Conservation (phyloP, 2,888 invertebrate species). For the Helicoverpa assulta region DNA sequence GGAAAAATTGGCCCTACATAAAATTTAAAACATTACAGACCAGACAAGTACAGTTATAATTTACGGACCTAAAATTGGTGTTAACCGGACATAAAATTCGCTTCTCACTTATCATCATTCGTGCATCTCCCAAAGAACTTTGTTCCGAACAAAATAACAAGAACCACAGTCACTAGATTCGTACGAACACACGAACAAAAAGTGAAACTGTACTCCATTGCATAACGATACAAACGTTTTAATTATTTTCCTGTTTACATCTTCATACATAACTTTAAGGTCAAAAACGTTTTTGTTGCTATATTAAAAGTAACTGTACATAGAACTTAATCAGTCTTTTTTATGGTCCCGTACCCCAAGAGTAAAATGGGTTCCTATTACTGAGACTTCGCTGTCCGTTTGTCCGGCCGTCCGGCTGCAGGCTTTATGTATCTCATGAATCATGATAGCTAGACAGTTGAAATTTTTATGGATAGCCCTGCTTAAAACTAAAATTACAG, state of each 20-base stretch:
- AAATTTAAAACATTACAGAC: no score
- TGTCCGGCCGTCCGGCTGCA: no score
- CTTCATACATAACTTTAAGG: constrained; percentile 26
- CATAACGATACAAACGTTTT: constrained; percentile 26
- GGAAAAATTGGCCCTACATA: no score
- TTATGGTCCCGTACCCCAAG: background rate
- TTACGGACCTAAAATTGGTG: no score
- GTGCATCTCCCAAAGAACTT: background rate
- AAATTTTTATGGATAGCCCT: background rate
- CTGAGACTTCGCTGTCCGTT: no score
- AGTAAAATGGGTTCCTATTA: no score
- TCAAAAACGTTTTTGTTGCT: constrained; percentile 36
- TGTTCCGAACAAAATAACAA: constrained; percentile 11
- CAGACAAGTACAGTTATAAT: no score
- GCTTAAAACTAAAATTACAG: no score
- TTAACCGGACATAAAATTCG: no score
- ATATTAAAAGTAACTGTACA: constrained; percentile 13
- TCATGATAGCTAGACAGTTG: background rate
- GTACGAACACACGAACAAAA: constrained; percentile 33
- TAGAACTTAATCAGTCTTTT: constrained; percentile 7
- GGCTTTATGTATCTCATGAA: no score
- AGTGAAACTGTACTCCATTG: constrained; percentile 29
- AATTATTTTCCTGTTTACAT: constrained; percentile 53
- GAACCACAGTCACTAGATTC: background rate
- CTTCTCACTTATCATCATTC: background rate